Evolutionary conservation across 2,888 invertebrate species (phyloP).

Genomic region (Troglohyphantes excavatus): DNA sequence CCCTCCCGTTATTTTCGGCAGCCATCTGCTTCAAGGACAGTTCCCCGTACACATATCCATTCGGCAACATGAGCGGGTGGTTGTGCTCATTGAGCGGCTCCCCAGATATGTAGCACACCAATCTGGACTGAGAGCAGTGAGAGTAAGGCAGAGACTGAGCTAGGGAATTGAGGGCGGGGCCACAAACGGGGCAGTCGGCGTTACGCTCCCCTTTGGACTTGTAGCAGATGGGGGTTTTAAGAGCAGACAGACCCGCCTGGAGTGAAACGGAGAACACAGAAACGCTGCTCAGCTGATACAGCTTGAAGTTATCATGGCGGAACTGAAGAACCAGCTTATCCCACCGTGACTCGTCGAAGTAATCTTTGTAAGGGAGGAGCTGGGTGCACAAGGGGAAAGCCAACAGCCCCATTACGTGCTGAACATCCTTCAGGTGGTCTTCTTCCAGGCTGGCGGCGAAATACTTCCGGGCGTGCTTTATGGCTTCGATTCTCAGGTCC

Average conservation of each 20-base stretch:
- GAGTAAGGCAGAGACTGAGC: slow-evolving; percentile 93
- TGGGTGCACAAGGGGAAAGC: slow-evolving; percentile 94
- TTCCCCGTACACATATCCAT: slow-evolving; percentile 98
- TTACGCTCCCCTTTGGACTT: slow-evolving; percentile 85
- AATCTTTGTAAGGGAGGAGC: slow-evolving; percentile 83
- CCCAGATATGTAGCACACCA: slow-evolving; percentile 95
- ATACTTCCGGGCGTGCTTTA: slow-evolving; percentile 95
- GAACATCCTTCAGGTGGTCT: slow-evolving; percentile 92
- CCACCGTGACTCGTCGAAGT: slow-evolving; percentile 89
- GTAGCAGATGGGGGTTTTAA: slow-evolving; percentile 90
- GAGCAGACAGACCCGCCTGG: slow-evolving; percentile 95
- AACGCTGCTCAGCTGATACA: slow-evolving; percentile 95
- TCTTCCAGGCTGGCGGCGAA: slow-evolving; percentile 92
- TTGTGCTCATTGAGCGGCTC: slow-evolving; percentile 97
- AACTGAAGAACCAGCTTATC: slow-evolving; percentile 93
- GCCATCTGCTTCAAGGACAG: slow-evolving; percentile 96
- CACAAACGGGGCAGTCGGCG: slow-evolving; percentile 95
- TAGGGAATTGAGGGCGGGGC: slow-evolving; percentile 91
- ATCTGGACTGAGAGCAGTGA: slow-evolving; percentile 96
- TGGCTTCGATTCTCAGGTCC: slow-evolving; percentile 93
- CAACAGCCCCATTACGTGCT: slow-evolving; percentile 96
- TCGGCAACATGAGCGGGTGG: slow-evolving; percentile 99
- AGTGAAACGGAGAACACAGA: slow-evolving; percentile 95
- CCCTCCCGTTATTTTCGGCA: slow-evolving; percentile 92
- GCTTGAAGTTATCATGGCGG: slow-evolving; percentile 94